phyloP scores from a whole-genome alignment of 2,797 vertebrate species.

The Myoxocephalus aenaeus region DNA sequence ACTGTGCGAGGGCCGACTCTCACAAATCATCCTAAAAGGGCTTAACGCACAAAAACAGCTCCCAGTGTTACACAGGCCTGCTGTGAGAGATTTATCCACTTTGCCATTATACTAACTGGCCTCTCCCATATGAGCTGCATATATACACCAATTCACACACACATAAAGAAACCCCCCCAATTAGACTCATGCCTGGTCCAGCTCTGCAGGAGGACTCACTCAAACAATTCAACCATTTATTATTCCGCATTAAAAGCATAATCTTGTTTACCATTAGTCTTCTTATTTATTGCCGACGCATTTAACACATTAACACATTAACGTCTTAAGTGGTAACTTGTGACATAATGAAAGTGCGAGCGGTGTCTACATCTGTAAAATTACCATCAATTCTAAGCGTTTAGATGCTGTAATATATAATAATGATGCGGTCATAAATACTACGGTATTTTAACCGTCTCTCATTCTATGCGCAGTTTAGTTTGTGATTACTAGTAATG shows the following conservation, averaged over 20 bases:
- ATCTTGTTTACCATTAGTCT: conserved; percentile 18
- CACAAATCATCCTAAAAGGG: conserved; percentile 82
- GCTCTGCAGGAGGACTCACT: conserved; percentile 20
- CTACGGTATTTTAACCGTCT: neutral
- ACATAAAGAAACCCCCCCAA: conserved; percentile 32
- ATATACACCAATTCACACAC: conserved; percentile 31
- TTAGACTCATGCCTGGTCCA: conserved; percentile 39
- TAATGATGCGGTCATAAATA: neutral
- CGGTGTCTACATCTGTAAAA: neutral
- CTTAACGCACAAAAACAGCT: conserved; percentile 76
- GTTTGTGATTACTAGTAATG: neutral
- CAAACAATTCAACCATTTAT: conserved; percentile 39
- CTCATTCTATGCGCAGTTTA: neutral
- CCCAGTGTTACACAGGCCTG: conserved; percentile 65
- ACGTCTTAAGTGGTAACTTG: conserved; percentile 16
- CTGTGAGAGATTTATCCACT: conserved; percentile 74
- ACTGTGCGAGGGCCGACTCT: conserved; percentile 68
- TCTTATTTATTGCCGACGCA: conserved; percentile 25
- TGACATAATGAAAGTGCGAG: conserved; percentile 16
- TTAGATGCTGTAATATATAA: conserved; percentile 20
- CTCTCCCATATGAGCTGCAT: conserved; percentile 47
- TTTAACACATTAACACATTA: conserved; percentile 31
- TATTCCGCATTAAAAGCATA: conserved; percentile 35
- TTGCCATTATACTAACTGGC: conserved; percentile 73
- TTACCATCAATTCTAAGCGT: conserved; percentile 9